A percentile compares a stretch with the other conserved stretches of the same genome.
Evolutionary conservation across 1,140 invertebrate genomes (phyloP).

Genomic region (Laupala kohalensis): DNA sequence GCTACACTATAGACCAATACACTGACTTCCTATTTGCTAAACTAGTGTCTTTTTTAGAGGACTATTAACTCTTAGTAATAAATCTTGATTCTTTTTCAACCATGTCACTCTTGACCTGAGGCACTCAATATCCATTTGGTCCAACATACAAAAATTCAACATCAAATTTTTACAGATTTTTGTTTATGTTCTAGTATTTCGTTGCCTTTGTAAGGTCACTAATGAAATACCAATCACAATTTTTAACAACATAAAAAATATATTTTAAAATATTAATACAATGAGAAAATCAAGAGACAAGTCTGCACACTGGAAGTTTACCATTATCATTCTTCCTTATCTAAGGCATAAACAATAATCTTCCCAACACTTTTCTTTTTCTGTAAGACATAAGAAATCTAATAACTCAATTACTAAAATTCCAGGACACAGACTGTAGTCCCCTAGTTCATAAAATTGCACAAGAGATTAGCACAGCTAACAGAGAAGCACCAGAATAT

Average conservation of each 20-base stretch:
- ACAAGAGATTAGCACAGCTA: not conserved
- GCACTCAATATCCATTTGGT: conserved; percentile 8
- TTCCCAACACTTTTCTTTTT: not conserved
- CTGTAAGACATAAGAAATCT: not conserved
- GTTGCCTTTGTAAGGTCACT: conserved; percentile 13
- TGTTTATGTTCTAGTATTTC: conserved; percentile 3
- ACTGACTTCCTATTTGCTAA: not conserved
- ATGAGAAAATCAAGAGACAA: not conserved
- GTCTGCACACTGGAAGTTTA: not conserved
- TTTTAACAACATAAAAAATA: not conserved
- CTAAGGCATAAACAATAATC: not conserved
- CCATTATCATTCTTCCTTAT: too few relatives aligned
- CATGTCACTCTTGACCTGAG: not conserved
- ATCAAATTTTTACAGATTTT: not conserved
- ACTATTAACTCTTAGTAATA: not conserved
- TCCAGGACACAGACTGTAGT: not conserved
- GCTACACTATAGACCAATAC: not conserved
- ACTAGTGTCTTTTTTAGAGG: conserved; percentile 11
- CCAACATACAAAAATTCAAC: conserved; percentile 1
- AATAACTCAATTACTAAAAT: not conserved
- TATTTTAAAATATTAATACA: conserved; percentile 1
- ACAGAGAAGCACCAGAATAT: not conserved
- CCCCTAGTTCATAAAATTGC: not conserved
- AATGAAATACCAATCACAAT: conserved; percentile 1
- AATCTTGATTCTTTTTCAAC: not conserved